Conservation (phyloP, 2,888 invertebrate species). For the Autographa gamma region DNA sequence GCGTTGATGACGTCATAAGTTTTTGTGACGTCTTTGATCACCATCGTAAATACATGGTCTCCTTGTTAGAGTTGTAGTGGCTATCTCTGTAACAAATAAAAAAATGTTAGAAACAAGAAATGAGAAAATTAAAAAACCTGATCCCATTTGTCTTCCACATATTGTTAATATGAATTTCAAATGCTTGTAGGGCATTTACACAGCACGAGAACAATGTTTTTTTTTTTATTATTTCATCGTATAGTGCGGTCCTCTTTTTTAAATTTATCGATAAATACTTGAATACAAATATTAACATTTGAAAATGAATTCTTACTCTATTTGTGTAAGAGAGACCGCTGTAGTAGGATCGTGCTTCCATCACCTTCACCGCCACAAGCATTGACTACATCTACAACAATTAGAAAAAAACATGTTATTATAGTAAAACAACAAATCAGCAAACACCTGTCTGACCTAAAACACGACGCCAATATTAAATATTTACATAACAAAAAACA, state of each 20-base stretch:
- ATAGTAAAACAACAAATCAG: conserved; percentile 28
- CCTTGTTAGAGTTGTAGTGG: conserved; percentile 82
- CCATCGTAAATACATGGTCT: conserved; percentile 83
- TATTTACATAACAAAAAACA: conserved; percentile 2
- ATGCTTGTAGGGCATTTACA: conserved; percentile 77
- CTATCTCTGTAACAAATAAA: conserved; percentile 84
- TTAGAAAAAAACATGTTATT: conserved; percentile 83
- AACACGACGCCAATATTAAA: not conserved
- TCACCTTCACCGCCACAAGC: conserved; percentile 96
- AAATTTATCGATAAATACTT: conserved; percentile 26
- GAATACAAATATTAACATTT: conserved; percentile 47
- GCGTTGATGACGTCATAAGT: conserved; percentile 54
- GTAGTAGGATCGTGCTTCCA: conserved; percentile 89
- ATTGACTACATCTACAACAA: conserved; percentile 96
- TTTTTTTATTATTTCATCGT: conserved; percentile 34
- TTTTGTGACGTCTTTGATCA: conserved; percentile 67
- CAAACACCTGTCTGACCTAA: conserved; percentile 22
- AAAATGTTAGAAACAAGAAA: conserved; percentile 20
- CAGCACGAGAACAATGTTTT: conserved; percentile 72
- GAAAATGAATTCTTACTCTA: conserved; percentile 83
- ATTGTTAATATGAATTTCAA: conserved; percentile 53
- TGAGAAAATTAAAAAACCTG: conserved; percentile 8
- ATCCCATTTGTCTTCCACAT: conserved; percentile 22
- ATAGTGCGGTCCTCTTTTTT: conserved; percentile 69
- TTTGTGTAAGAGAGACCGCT: conserved; percentile 88